These are phyloP conservation scores for Hyles euphorbiae DNA, from an alignment of 1,140 invertebrate species.

Conservation along the genomic window DNA sequence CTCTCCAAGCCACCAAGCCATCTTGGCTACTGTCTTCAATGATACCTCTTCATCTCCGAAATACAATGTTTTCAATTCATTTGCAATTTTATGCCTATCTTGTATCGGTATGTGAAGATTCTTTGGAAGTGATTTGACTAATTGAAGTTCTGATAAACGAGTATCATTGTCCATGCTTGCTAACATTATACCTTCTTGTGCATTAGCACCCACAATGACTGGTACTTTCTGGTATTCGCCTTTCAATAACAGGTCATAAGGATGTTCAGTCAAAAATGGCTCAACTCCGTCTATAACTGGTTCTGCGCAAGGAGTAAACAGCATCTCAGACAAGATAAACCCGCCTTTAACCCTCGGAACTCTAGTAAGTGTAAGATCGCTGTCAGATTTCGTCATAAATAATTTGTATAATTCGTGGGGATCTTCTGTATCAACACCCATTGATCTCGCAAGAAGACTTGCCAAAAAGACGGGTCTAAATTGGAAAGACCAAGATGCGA, in stretches of 20 bases:
- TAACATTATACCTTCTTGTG: conserved; percentile 49
- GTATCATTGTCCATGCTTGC: conserved; percentile 37
- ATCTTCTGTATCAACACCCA: conserved; percentile 38
- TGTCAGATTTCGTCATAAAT: conserved; percentile 40
- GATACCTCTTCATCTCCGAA: conserved; percentile 31
- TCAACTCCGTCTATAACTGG: conserved; percentile 46
- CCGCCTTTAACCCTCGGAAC: conserved; percentile 41
- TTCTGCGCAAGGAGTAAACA: conserved; percentile 52
- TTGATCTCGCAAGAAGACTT: conserved; percentile 40
- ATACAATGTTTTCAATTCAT: conserved; percentile 33
- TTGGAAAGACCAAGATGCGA: conserved; percentile 55
- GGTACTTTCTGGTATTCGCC: conserved; percentile 57
- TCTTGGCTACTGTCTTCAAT: conserved; percentile 19
- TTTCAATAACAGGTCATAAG: conserved; percentile 34
- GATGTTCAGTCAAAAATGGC: conserved; percentile 45
- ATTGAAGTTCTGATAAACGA: conserved; percentile 30
- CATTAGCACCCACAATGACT: conserved; percentile 46
- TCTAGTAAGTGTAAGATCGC: conserved; percentile 43
- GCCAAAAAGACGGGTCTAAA: conserved; percentile 44
- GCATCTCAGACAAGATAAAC: conserved; percentile 36
- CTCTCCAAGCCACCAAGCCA: conserved; percentile 46
- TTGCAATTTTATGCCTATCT: conserved; percentile 23
- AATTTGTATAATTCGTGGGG: conserved; percentile 43
- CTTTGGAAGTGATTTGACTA: conserved; percentile 43
- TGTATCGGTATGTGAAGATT: conserved; percentile 38